Percentiles rank a stretch among this genome's conserved stretches.
Evolutionary conservation across 1,140 invertebrate species (phyloP).

Genomic region (Neelides sp.): DNA sequence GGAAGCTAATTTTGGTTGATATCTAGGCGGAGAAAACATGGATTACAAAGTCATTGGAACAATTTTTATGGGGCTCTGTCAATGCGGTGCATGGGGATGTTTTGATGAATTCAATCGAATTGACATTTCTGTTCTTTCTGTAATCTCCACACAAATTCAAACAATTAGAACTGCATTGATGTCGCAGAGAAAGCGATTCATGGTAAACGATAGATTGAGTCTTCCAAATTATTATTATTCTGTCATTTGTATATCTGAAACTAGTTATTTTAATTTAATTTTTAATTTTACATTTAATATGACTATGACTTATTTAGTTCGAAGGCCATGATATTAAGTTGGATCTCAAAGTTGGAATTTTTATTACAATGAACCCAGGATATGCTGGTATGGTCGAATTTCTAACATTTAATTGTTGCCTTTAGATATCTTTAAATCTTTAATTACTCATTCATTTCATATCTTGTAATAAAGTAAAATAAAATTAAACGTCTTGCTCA

Average conservation of each 20-base stretch:
- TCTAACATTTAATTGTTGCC: background rate
- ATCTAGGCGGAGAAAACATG: conserved; percentile 85
- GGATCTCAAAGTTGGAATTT: conserved; percentile 73
- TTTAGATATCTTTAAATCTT: background rate
- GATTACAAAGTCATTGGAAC: conserved; percentile 74
- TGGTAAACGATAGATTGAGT: conserved; percentile 40
- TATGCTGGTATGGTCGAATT: conserved; percentile 44
- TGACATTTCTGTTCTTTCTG: conserved; percentile 74
- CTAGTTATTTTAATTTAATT: conserved; percentile 15
- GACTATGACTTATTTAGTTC: conserved; percentile 46
- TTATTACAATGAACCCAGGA: conserved; percentile 88
- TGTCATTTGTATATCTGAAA: conserved; percentile 12
- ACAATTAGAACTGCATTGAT: conserved; percentile 71
- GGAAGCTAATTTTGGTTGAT: too few relatives aligned
- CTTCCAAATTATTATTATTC: conserved; percentile 11
- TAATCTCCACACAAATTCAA: conserved; percentile 79
- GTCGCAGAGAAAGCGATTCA: conserved; percentile 55
- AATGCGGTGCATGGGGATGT: conserved; percentile 70
- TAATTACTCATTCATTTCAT: too few relatives aligned
- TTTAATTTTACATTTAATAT: conserved; percentile 9
- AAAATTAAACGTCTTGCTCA: too few relatives aligned
- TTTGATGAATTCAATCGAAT: conserved; percentile 89
- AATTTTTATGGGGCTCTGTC: conserved; percentile 58
- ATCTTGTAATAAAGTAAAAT: too few relatives aligned
- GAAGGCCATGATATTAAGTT: conserved; percentile 68